phyloP scores from a whole-genome alignment of 2,888 invertebrate species.

The Caenorhabditis sulstoni region DNA sequence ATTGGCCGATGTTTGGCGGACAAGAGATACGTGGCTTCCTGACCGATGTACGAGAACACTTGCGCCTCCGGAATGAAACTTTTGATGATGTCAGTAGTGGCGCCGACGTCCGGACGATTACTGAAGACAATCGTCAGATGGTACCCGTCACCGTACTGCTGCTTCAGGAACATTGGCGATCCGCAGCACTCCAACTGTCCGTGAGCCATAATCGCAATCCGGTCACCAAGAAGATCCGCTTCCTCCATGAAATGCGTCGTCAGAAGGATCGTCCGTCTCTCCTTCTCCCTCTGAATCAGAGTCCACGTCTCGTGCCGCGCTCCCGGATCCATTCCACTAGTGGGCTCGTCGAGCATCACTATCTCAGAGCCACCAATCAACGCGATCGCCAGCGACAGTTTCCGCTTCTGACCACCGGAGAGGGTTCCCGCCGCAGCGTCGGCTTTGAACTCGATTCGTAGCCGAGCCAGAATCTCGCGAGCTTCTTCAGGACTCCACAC shows the following conservation, averaged over 20 bases:
- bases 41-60: slow-evolving; percentile 87
- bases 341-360: slow-evolving; percentile 78
- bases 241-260: slow-evolving; percentile 94
- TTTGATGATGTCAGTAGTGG: slow-evolving; percentile 48
- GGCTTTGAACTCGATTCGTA: slow-evolving; percentile 81
- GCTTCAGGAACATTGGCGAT: slow-evolving; percentile 87
- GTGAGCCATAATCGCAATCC: slow-evolving; percentile 90
- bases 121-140: slow-evolving; percentile 85
- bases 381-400: slow-evolving; percentile 87
- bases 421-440: slow-evolving; percentile 82
- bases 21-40: slow-evolving; percentile 86
- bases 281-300: slow-evolving; percentile 84
- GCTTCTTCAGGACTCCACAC: slow-evolving; percentile 84
- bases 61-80: slow-evolving; percentile 70
- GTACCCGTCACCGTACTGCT: slow-evolving; percentile 90
- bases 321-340: slow-evolving; percentile 83
- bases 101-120: slow-evolving; percentile 61
- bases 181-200: slow-evolving; percentile 89
- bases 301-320: slow-evolving; percentile 86
- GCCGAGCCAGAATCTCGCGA: slow-evolving; percentile 84
- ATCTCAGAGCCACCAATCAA: slow-evolving; percentile 86
- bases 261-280: slow-evolving; percentile 85
- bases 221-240: slow-evolving; percentile 90
- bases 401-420: slow-evolving; percentile 87
- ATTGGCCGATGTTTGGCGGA: slow-evolving; percentile 54